Evolutionary conservation across 2,888 invertebrate genomes (phyloP).

Genomic region (Allolobophora icterica): DNA sequence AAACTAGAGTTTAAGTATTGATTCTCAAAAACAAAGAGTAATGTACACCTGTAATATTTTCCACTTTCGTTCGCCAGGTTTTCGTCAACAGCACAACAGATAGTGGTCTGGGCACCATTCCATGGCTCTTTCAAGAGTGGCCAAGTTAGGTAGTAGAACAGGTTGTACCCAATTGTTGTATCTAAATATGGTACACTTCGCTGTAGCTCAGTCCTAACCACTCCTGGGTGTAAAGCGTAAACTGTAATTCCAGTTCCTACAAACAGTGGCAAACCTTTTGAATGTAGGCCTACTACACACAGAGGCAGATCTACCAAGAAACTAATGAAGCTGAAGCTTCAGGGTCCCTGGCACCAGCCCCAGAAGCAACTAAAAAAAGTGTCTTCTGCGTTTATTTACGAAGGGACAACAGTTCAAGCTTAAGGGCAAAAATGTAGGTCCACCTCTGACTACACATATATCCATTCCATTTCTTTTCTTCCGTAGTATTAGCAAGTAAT

Average conservation of each 20-base stretch:
- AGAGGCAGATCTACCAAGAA: too few species aligned
- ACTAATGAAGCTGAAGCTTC: too few species aligned
- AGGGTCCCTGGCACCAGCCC: too few species aligned
- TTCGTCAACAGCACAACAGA: constrained; percentile 54
- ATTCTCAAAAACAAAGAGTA: background rate
- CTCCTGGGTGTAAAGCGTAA: constrained; percentile 43
- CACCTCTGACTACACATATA: background rate
- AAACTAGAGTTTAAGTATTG: too few species aligned
- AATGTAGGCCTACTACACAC: too few species aligned
- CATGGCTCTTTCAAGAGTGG: constrained; percentile 51
- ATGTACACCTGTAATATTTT: constrained; percentile 55
- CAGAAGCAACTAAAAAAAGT: too few species aligned
- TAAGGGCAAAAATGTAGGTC: too few species aligned
- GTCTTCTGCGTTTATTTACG: too few species aligned
- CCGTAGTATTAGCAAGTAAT: background rate
- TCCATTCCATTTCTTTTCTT: background rate
- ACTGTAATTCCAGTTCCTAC: constrained; percentile 42
- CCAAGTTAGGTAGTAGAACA: constrained; percentile 51
- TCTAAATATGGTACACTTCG: constrained; percentile 51
- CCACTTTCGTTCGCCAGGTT: constrained; percentile 53
- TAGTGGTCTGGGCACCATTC: constrained; percentile 57
- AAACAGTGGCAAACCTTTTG: background rate
- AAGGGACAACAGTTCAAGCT: too few species aligned
- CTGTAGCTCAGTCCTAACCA: constrained; percentile 44
- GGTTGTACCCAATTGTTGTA: constrained; percentile 47